A percentile compares a stretch with the other conserved stretches of the same genome.
These are phyloP conservation scores for Sardina pilchardus DNA, from an alignment of 2,113 vertebrate species.

Conservation along the genomic window DNA sequence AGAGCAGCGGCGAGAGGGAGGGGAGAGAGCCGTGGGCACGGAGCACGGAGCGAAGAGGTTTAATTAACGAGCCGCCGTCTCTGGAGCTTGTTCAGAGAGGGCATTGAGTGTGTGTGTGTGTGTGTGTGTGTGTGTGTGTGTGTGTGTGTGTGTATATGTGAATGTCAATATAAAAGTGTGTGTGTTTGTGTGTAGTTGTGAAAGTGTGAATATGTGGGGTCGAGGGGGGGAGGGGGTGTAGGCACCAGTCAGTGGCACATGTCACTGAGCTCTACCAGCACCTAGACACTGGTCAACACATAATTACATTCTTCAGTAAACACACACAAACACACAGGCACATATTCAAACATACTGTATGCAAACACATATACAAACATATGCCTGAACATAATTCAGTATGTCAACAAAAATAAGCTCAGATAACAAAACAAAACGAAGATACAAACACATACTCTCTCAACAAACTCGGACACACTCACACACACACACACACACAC, in stretches of 20 bases:
- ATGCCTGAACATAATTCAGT: background rate
- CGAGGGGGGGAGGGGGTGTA: no score
- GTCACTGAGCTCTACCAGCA: background rate
- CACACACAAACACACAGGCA: background rate
- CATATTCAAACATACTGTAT: background rate
- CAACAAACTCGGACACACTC: no score
- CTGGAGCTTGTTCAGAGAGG: background rate
- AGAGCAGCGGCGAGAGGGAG: background rate
- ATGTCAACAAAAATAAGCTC: background rate
- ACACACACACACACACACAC: background rate
- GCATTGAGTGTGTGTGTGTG: background rate
- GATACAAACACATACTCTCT: background rate
- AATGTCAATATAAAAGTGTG: background rate
- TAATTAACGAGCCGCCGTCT: background rate
- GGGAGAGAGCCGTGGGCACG: conserved; percentile 18
- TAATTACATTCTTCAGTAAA: background rate
- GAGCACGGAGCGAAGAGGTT: background rate
- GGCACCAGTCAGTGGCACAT: background rate
- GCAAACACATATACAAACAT: background rate
- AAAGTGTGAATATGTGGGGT: background rate
- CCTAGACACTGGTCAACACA: background rate
- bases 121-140: background rate
- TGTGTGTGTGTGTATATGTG: background rate
- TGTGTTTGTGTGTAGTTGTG: background rate
- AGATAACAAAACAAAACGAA: background rate